These are phyloP conservation scores for Panthera tigris DNA, from an alignment of 2,113 vertebrate genomes.

Conservation along the genomic window DNA sequence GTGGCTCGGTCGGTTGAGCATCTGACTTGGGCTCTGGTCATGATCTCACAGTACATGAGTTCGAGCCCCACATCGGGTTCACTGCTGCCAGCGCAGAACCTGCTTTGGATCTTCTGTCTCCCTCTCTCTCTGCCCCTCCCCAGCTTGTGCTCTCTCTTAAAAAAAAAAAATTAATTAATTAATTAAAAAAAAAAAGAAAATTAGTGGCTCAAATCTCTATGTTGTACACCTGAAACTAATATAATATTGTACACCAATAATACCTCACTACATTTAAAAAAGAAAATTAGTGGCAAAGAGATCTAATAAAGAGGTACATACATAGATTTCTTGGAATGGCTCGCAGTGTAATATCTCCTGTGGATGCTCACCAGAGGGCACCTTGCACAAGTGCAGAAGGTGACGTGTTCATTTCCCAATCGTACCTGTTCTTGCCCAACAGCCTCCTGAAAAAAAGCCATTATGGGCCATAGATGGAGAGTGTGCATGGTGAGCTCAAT, in stretches of 20 bases:
- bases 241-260: background rate
- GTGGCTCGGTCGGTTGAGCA: too few species aligned
- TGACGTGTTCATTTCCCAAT: background rate
- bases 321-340: background rate
- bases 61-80: too few species aligned
- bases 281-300: background rate
- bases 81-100: too few species aligned
- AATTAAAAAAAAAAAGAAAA: background rate
- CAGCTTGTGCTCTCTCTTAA: too few species aligned
- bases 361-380: background rate
- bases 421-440: background rate
- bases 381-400: background rate
- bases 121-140: too few species aligned
- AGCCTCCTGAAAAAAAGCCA: background rate
- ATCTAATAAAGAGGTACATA: background rate
- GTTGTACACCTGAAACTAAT: background rate
- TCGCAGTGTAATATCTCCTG: background rate
- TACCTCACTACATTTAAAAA: background rate
- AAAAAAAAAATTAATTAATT: too few species aligned
- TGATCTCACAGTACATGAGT: too few species aligned
- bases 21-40: too few species aligned
- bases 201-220: background rate
- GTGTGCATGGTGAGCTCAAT: background rate
- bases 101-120: too few species aligned
- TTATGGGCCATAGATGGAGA: background rate